phyloP scores from a whole-genome alignment of 2,888 invertebrate species.

The Stramonita haemastoma region DNA sequence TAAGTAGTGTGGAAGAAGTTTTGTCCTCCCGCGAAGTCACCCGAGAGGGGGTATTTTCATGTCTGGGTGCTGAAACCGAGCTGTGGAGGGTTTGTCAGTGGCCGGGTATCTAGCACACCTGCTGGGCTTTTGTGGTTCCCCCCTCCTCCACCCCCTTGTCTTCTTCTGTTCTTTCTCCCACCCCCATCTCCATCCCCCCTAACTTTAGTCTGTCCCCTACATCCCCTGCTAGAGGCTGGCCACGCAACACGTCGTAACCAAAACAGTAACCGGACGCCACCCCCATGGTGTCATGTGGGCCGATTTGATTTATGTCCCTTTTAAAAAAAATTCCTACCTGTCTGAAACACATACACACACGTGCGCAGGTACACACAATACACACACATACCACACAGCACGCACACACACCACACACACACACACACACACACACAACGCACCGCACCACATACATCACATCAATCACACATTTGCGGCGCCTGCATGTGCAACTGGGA shows the following conservation, averaged over 20 bases:
- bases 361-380: not conserved
- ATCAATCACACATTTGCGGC: no score
- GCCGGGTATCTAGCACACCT: not conserved
- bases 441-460: no score
- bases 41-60: constrained; percentile 1
- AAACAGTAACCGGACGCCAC: not conserved
- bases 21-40: not conserved
- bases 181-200: not conserved
- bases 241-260: not conserved
- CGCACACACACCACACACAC: not conserved
- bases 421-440: not conserved
- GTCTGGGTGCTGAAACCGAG: not conserved
- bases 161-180: not conserved
- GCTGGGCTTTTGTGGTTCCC: not conserved
- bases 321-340: not conserved
- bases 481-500: no score
- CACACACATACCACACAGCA: not conserved
- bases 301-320: not conserved
- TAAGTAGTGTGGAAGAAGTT: not conserved
- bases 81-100: not conserved
- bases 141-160: not conserved
- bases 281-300: not conserved
- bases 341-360: no score
- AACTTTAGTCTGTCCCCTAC: not conserved
- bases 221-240: not conserved